Percentiles rank a stretch among this genome's conserved stretches.
Evolutionary conservation across 1,140 invertebrate species (phyloP).

Genomic region (Aphis gossypii): DNA sequence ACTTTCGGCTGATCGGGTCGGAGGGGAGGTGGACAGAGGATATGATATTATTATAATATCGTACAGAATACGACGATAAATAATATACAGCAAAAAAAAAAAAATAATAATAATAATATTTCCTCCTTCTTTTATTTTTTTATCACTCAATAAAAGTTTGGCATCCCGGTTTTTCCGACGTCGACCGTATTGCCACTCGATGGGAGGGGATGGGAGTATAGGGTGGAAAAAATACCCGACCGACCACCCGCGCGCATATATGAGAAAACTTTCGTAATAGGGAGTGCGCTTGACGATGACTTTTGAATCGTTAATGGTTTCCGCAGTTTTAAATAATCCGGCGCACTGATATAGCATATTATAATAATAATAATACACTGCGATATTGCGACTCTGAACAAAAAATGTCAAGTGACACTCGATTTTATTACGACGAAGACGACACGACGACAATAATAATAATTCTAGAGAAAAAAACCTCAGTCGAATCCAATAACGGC

Average conservation of each 20-base stretch:
- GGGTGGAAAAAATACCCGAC: not conserved
- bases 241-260: slow-evolving; percentile 26
- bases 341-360: not conserved
- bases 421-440: slow-evolving; percentile 26
- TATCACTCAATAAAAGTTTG: slow-evolving; percentile 56
- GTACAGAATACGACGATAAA: slow-evolving; percentile 22
- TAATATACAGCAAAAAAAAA: slow-evolving; percentile 22
- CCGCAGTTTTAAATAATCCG: slow-evolving; percentile 55
- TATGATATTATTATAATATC: slow-evolving; percentile 23
- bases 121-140: slow-evolving; percentile 15
- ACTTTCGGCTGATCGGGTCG: not conserved
- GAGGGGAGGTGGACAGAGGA: not conserved
- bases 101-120: not conserved
- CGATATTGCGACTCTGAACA: not conserved
- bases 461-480: not conserved
- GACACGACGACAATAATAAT: not conserved
- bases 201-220: too few relatives aligned
- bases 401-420: slow-evolving; percentile 32
- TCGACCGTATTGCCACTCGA: slow-evolving; percentile 10
- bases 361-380: not conserved
- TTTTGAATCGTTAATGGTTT: slow-evolving; percentile 55
- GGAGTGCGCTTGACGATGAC: slow-evolving; percentile 35
- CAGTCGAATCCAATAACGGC: not conserved
- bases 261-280: slow-evolving; percentile 45
- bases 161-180: slow-evolving; percentile 29